Percentiles rank a stretch among this genome's conserved stretches.
phyloP scores from a whole-genome alignment of 2,888 invertebrate genomes.

The Cantharis rustica region DNA sequence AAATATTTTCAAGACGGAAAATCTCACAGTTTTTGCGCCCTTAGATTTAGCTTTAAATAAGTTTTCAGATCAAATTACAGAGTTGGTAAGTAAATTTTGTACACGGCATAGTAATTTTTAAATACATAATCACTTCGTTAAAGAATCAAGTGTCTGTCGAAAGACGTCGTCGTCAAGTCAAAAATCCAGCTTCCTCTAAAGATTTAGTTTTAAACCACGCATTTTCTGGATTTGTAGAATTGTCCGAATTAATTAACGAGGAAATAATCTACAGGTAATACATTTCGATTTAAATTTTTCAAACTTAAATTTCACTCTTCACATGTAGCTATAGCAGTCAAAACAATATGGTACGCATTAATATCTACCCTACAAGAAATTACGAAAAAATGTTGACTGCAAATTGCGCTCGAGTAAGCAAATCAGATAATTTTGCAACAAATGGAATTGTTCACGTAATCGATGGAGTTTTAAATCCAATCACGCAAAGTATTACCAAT shows the following conservation, averaged over 20 bases:
- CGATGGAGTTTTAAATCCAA: constrained; percentile 63
- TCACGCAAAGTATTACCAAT: constrained; percentile 61
- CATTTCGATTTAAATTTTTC: background rate
- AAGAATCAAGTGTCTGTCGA: constrained; percentile 57
- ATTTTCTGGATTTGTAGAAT: constrained; percentile 61
- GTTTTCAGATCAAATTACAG: constrained; percentile 59
- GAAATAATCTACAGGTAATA: constrained; percentile 55
- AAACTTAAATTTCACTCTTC: background rate
- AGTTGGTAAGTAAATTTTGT: constrained; percentile 56
- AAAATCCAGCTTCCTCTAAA: constrained; percentile 54
- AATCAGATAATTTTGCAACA: constrained; percentile 65
- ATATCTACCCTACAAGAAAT: constrained; percentile 60
- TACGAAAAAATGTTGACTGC: constrained; percentile 62
- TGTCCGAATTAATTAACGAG: constrained; percentile 64
- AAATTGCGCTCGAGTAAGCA: constrained; percentile 69
- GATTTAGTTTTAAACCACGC: constrained; percentile 64
- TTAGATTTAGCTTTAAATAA: constrained; percentile 65
- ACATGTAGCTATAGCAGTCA: constrained; percentile 45
- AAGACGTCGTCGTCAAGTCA: constrained; percentile 38
- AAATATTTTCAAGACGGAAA: constrained; percentile 57
- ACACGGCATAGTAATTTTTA: background rate
- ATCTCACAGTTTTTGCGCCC: constrained; percentile 68
- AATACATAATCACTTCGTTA: constrained; percentile 31
- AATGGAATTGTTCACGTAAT: constrained; percentile 71
- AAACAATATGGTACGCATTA: constrained; percentile 62